These are phyloP conservation scores for Ciconia boyciana DNA, from an alignment of 2,113 vertebrate genomes.

Conservation along the genomic window DNA sequence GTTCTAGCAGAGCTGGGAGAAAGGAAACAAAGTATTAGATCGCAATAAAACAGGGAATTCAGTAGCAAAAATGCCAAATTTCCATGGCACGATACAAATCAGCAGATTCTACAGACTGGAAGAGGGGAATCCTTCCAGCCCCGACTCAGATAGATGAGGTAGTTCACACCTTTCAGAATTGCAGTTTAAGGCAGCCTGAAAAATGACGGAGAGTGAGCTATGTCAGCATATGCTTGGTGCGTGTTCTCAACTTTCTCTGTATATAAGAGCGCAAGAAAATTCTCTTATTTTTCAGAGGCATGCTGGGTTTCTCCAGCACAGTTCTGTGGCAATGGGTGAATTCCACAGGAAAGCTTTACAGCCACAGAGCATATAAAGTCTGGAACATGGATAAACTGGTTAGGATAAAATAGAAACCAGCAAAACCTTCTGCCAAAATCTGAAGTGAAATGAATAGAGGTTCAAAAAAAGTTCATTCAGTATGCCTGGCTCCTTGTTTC, in stretches of 20 bases:
- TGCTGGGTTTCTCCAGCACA: conserved; percentile 4
- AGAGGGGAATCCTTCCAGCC: conserved; percentile 33
- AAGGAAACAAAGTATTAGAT: neutral
- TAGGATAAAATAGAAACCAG: conserved; percentile 57
- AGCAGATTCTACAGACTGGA: neutral
- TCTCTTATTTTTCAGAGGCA: neutral
- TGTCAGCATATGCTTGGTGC: neutral
- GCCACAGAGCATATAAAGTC: conserved; percentile 39
- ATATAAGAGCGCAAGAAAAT: neutral
- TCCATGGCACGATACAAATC: neutral
- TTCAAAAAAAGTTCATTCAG: conserved; percentile 66
- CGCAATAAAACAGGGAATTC: neutral
- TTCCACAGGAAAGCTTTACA: conserved; percentile 32
- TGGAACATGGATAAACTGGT: conserved; percentile 50
- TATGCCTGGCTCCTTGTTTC: conserved; percentile 35
- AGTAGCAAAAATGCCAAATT: neutral
- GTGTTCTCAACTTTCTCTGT: neutral
- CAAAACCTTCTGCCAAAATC: conserved; percentile 22
- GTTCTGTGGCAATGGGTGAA: neutral
- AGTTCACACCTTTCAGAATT: conserved; percentile 18
- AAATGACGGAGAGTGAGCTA: neutral
- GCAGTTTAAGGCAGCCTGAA: neutral
- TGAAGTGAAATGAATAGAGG: conserved; percentile 59
- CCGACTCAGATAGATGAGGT: neutral
- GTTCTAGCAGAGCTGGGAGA: neutral